Evolutionary conservation across 2,888 invertebrate species (phyloP), one percentile per base, ranked within the genome.

Genomic region (Drosophila crucigera): DNA sequence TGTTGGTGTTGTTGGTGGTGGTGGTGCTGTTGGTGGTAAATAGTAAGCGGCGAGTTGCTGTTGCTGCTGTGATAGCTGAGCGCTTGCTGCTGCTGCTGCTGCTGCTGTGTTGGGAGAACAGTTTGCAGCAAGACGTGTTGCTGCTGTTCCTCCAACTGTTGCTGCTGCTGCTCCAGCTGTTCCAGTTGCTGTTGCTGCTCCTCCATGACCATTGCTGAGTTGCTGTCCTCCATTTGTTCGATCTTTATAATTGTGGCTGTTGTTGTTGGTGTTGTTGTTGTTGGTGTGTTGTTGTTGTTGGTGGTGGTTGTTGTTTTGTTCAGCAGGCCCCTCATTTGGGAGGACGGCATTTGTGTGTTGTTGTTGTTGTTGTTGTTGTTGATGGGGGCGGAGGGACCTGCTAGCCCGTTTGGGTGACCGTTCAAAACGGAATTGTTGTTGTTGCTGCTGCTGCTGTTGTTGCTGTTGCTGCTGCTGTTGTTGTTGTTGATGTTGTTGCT

Each of bases 341-440:
- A 96, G 96, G 95, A 96, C 92, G 92, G 91, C 87, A 90, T 90
- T 91, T 91, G 91, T 80, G 82, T 83, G 86, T 54, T 83, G 82
- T 80, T 84, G 83, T 87, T 82, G 91, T 77, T 82, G 91, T 77
- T 84, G 83, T 82, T 90, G 94, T 95, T 95, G 94, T 95, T 95
- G 95, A 65, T 95, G 95, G 95, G 95, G 95, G 95, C 96, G 96
- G 97, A 97, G 97, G 96, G 97, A 96, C 97, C 97, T 97, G 97
- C 97, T 95, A 97, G 96, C 97, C 97, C 97, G 97, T 97, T 97
- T 97, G 97, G 97, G 97, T 97, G 96, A 97, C 96, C 96, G 94
- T 95, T 93, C 81, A 92, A 73, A 82, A 91, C 91, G 90, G 92
- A 83, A 63, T 87, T 83, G 80, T 69, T 82, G 65, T 71, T 78